Evolutionary conservation across 2,113 vertebrate genomes (phyloP).

Genomic region (Marmota monax): DNA sequence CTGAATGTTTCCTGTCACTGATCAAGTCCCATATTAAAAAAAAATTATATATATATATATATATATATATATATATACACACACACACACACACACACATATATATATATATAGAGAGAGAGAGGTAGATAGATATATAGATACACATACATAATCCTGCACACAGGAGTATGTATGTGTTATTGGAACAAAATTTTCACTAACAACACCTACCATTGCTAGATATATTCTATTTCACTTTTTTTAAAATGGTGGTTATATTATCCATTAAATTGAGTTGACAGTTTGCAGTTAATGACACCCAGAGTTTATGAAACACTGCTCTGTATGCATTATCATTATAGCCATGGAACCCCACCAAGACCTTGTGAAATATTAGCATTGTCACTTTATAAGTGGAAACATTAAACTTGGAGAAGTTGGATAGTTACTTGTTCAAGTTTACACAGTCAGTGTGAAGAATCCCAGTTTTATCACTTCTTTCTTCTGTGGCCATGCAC

Average conservation of each 20-base stretch:
- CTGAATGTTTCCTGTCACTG: not conserved
- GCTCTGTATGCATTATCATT: not conserved
- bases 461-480: not conserved
- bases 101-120: too few species aligned
- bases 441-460: not conserved
- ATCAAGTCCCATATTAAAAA: not conserved
- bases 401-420: not conserved
- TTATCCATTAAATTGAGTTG: conserved; percentile 35
- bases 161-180: not conserved
- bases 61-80: too few species aligned
- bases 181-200: not conserved
- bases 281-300: not conserved
- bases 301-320: not conserved
- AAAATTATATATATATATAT: not conserved
- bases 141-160: too few species aligned
- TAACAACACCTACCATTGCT: not conserved
- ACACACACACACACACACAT: too few species aligned
- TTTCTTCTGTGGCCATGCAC: not conserved
- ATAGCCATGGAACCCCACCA: not conserved
- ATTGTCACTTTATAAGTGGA: not conserved
- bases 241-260: not conserved
- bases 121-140: too few species aligned
- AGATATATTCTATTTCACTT: not conserved
- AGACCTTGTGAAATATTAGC: not conserved
- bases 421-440: not conserved